A percentile compares a stretch with the other conserved stretches of the same genome.
Evolutionary conservation across 35 echinoderm and acorn worm species (phyloP).

Genomic region (Apostichopus parvimensis): DNA sequence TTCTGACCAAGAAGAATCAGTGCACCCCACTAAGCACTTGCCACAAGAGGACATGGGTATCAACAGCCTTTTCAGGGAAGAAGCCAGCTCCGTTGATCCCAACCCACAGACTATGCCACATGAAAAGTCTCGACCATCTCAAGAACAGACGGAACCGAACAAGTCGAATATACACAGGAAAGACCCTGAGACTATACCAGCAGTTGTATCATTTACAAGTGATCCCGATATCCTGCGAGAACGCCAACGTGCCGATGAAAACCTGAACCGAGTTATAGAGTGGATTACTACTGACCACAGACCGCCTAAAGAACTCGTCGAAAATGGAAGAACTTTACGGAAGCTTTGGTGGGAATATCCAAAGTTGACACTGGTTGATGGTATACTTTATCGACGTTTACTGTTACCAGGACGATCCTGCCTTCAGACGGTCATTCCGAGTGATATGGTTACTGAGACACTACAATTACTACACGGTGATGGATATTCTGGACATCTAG

Average conservation of each 20-base stretch:
- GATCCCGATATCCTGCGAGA: not conserved
- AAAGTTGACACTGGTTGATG: not conserved
- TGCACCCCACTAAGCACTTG: not conserved
- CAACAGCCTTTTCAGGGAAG: not conserved
- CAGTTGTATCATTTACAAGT: no score
- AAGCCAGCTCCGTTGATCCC: not conserved
- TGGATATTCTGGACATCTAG: constrained; percentile 25
- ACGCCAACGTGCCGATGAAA: not conserved
- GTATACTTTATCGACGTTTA: not conserved
- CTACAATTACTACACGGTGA: not conserved
- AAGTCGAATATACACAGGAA: no score
- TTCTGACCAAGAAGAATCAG: not conserved
- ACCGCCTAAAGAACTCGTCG: not conserved
- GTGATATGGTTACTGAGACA: not conserved
- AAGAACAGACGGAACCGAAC: not conserved
- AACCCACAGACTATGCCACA: not conserved
- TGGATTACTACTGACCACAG: not conserved
- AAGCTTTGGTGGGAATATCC: constrained; percentile 46
- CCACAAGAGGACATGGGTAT: not conserved
- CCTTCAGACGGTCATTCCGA: constrained; percentile 4
- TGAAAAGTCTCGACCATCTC: not conserved
- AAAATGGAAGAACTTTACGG: not conserved
- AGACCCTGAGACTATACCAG: no score
- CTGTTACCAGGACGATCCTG: not conserved
- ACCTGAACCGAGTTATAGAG: not conserved